phyloP scores from a whole-genome alignment of 2,888 invertebrate species.

The Listrodromus nycthemerus region DNA sequence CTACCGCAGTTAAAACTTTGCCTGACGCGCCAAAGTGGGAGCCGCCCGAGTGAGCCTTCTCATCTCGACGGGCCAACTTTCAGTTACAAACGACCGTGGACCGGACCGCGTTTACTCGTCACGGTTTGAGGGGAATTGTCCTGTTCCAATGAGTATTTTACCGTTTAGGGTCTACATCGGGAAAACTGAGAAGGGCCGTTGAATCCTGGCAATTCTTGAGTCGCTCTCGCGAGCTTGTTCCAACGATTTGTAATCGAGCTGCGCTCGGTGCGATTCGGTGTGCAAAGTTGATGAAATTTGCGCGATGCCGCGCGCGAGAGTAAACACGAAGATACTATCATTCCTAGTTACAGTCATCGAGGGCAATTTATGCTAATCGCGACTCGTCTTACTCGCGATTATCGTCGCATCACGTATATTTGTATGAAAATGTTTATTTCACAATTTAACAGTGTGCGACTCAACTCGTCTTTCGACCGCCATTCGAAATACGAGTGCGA shows the following conservation, averaged over 20 bases:
- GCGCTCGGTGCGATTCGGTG: not conserved
- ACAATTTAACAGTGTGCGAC: too few relatives aligned
- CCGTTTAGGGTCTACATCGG: not conserved
- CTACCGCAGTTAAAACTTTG: constrained; percentile 68
- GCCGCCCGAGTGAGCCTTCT: constrained; percentile 19
- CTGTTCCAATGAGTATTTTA: constrained; percentile 44
- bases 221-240: not conserved
- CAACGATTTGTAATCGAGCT: not conserved
- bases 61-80: constrained; percentile 46
- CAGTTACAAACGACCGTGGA: constrained; percentile 60
- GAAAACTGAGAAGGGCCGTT: not conserved
- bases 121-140: constrained; percentile 50
- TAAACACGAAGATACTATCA: constrained; percentile 26
- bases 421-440: too few relatives aligned
- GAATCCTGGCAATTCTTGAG: not conserved
- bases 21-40: constrained; percentile 63
- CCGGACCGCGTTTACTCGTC: constrained; percentile 60
- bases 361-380: too few relatives aligned
- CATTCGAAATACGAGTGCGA: constrained; percentile 46
- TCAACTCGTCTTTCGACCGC: constrained; percentile 11
- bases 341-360: not conserved
- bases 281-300: constrained; percentile 9
- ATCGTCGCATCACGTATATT: too few relatives aligned
- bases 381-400: too few relatives aligned
- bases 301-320: not conserved